Evolutionary conservation across 2,113 vertebrate genomes (phyloP).

Genomic region (Gopherus flavomarginatus): DNA sequence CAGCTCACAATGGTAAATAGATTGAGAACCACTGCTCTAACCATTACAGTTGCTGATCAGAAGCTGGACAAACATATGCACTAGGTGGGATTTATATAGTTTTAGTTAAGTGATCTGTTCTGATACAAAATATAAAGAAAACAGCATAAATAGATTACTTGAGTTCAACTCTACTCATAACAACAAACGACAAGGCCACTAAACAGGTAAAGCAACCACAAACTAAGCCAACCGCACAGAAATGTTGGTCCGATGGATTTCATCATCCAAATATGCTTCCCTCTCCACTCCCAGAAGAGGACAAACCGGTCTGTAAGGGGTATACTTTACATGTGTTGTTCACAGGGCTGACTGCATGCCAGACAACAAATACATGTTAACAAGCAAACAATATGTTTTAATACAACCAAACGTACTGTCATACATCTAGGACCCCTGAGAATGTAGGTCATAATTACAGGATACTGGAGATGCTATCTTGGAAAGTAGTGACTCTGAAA

Average conservation of each 20-base stretch:
- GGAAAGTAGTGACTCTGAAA: neutral
- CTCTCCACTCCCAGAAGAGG: neutral
- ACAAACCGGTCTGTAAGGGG: conserved; percentile 8
- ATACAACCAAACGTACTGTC: neutral
- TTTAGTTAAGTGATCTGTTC: conserved; percentile 5
- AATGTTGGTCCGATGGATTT: conserved; percentile 49
- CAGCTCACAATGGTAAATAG: too few species aligned
- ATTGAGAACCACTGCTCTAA: neutral
- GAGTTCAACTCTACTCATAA: neutral
- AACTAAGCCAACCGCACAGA: conserved; percentile 63
- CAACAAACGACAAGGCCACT: conserved; percentile 53
- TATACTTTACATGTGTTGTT: neutral
- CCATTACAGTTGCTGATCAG: neutral
- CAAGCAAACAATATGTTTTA: neutral
- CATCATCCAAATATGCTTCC: conserved; percentile 37
- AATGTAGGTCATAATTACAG: neutral
- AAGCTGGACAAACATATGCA: neutral
- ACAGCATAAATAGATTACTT: conserved; percentile 58
- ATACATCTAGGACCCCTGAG: neutral
- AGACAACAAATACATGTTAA: neutral
- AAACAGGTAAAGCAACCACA: conserved; percentile 45
- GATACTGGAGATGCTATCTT: neutral
- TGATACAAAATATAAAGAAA: conserved; percentile 2
- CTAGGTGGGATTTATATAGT: conserved; percentile 7
- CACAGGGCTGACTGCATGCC: neutral